phyloP scores from a whole-genome alignment of 2,113 vertebrate genomes.

The Scophthalmus maximus region DNA sequence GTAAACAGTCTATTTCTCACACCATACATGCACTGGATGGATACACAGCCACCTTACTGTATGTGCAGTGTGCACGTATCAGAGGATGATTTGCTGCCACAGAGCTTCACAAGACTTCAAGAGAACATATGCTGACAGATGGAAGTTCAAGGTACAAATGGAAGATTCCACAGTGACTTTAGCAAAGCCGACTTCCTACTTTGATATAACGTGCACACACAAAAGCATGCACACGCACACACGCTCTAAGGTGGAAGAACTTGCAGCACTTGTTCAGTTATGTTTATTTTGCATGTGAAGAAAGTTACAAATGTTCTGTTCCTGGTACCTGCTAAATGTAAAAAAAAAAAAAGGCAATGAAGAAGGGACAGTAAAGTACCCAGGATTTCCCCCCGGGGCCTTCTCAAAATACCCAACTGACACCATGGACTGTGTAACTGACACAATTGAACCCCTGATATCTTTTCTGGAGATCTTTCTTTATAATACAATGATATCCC shows the following conservation, averaged over 20 bases:
- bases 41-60: conserved; percentile 30
- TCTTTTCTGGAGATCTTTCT: no score
- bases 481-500: no score
- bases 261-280: background rate
- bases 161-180: background rate
- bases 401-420: background rate
- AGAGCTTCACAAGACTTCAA: background rate
- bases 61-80: conserved; percentile 7
- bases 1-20: conserved; percentile 55
- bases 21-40: conserved; percentile 20
- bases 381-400: no score
- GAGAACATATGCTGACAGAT: background rate
- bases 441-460: no score
- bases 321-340: background rate
- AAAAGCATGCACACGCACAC: background rate
- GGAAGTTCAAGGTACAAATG: background rate
- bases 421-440: no score
- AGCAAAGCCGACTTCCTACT: background rate
- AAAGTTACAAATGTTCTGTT: background rate
- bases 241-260: background rate
- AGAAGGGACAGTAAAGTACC: no score
- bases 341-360: no score
- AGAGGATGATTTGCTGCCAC: background rate
- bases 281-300: background rate
- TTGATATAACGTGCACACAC: background rate